Base-by-base conservation (phyloP, 2,113 vertebrate species). In the Cromileptes altivelis region DNA sequence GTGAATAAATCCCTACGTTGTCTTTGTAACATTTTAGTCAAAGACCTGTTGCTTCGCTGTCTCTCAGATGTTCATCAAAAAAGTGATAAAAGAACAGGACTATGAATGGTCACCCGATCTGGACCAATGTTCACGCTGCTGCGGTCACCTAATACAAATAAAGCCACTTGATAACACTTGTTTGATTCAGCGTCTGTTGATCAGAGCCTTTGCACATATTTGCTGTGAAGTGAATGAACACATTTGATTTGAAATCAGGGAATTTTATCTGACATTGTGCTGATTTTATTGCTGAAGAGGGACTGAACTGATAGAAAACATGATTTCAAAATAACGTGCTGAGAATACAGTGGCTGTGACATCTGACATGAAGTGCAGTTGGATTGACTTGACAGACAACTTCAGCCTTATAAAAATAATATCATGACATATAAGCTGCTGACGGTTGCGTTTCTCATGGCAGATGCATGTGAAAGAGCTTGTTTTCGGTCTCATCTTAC, bases 131-230 rank as follows among this genome's bases (percentile, higher is more conserved):
- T 10, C 74, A 84, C n/a, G 0, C 58, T 61, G 68, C 70, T 73
- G 68, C 33, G 13, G 58, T 83, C 56, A 71, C 50, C 71, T 78
- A 81, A 88, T 77, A 84, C 89, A 93, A 93, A 93, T 91, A 93
- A 67, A 88, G 62, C 52, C 21, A 21, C 42, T 60, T 12, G 67
- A 90, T 89, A 89, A 88, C 56, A 77, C 64, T 71, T 55, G 47
- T 45, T 87, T 86, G 82, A 84, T 82, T 88, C 73, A 86, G 63
- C 78, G 67, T 68, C 78, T 70, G 78, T 84, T 83, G 76, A 74
- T 52, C 84, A 91, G 56, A 85, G 82, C 49, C 19, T 18, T 77
- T 62, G 30, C n/a, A 30, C 33, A 4, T 50, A 14, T 58, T 60
- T 53, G 49, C 57, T 27, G 14, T 61, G 52, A 60, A 68, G n/a